Percentiles rank a stretch among this genome's conserved stretches.
These are phyloP conservation scores for Pseudochromis fuscus DNA, from an alignment of 2,797 vertebrate species.

Conservation along the genomic window DNA sequence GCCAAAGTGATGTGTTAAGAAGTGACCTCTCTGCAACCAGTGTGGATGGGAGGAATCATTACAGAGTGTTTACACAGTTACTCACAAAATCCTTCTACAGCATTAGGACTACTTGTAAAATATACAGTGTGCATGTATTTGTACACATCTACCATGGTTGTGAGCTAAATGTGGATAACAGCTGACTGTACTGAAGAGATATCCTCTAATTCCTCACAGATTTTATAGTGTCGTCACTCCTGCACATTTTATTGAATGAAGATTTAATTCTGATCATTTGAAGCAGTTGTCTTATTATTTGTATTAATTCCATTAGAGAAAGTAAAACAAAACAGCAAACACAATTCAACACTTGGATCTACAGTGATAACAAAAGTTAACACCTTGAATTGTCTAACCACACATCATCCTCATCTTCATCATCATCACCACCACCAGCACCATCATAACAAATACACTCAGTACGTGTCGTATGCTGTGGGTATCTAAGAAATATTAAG, in stretches of 20 bases:
- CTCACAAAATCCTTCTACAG: constrained; percentile 3
- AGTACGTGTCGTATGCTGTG: not conserved
- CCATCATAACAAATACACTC: constrained; percentile 12
- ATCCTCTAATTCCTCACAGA: too few species aligned
- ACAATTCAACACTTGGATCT: not conserved
- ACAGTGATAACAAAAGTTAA: not conserved
- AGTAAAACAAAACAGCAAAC: constrained; percentile 8
- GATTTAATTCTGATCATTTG: constrained; percentile 6
- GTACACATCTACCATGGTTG: not conserved
- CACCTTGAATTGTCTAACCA: constrained; percentile 14
- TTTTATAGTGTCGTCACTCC: constrained; percentile 8
- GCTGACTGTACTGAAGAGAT: too few species aligned
- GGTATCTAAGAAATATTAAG: not conserved
- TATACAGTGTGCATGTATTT: not conserved
- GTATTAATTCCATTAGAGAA: not conserved
- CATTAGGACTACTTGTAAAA: not conserved
- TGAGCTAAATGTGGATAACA: constrained; percentile 28
- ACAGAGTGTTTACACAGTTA: constrained; percentile 5
- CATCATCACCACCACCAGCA: constrained; percentile 24
- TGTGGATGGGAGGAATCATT: not conserved
- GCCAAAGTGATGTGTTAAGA: constrained; percentile 8
- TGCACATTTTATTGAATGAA: constrained; percentile 31
- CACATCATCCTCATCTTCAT: constrained; percentile 26
- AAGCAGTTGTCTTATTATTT: not conserved
- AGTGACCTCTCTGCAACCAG: constrained; percentile 5